These are phyloP conservation scores for Kuschelorhynchus macadamiae DNA, from an alignment of 2,888 invertebrate genomes.

Conservation along the genomic window DNA sequence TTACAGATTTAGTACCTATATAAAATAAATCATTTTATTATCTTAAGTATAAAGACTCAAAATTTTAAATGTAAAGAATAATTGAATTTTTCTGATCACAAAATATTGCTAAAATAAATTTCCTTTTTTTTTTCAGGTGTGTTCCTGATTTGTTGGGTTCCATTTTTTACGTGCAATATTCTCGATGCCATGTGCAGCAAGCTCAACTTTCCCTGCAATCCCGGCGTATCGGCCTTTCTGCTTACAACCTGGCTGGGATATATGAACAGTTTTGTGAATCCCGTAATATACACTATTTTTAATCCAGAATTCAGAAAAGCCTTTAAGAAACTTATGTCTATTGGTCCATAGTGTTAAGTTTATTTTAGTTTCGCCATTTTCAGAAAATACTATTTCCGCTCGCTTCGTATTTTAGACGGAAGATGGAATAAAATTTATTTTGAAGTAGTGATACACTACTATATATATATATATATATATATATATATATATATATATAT, in stretches of 20 bases:
- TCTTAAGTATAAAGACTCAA: too few species aligned
- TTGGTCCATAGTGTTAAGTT: slow-evolving; percentile 72
- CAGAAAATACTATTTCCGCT: too few species aligned
- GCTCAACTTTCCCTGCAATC: slow-evolving; percentile 82
- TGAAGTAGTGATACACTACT: too few species aligned
- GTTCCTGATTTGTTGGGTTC: slow-evolving; percentile 98
- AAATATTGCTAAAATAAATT: slow-evolving; percentile 8
- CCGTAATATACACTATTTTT: slow-evolving; percentile 95
- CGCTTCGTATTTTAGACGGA: too few species aligned
- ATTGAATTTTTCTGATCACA: too few species aligned
- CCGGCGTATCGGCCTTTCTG: slow-evolving; percentile 91
- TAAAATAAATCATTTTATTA: too few species aligned
- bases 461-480: too few species aligned
- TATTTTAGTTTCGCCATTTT: too few species aligned
- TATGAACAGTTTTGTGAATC: slow-evolving; percentile 95
- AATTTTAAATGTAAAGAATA: too few species aligned
- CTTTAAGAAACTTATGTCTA: slow-evolving; percentile 91
- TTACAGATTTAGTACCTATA: too few species aligned
- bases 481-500: too few species aligned
- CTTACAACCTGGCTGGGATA: slow-evolving; percentile 98
- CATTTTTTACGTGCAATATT: slow-evolving; percentile 98
- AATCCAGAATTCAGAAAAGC: slow-evolving; percentile 99
- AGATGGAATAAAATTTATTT: too few species aligned
- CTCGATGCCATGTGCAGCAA: slow-evolving; percentile 97
- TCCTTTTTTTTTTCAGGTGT: slow-evolving; percentile 83